Base-by-base conservation (phyloP, 1,140 invertebrate genomes). In the Spodoptera frugiperda region DNA sequence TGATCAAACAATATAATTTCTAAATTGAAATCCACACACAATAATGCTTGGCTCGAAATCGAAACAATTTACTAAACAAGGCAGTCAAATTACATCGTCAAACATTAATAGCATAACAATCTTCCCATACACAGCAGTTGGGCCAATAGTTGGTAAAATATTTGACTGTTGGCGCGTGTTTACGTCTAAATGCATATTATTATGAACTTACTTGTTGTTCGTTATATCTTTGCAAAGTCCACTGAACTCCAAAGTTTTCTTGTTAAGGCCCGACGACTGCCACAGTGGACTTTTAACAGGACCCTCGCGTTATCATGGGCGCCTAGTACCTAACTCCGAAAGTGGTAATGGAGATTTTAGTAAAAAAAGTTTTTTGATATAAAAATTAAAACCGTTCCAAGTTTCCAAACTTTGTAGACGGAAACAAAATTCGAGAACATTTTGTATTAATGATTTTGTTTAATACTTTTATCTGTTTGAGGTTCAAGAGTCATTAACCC, bases 211-310 rank as follows among this genome's bases (percentile, higher is more conserved):
- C 44, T 61, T 61, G 55, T 49, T 74, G 44, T 59, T 74, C 54
- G 55, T 61, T 61, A 49, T 48, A 61, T 74, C 55, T 74, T 74
- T 30, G 59, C 44, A 8, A 65, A 67, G 59, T 75, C 59, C 72
- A 44, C 21, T 65, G 72, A 75, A 65, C 72, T 74, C 48, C 2
- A 63, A 74, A 74, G 11, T 75, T 75, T 75, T 75, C 72, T 75
- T 75, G 72, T 75, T 75, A 75, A 75, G 30, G 55, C 44, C 55
- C 55, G 51, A 70, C 67, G 49, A 73, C 54, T n/a, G 55, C 72
- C n/a, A 51, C 46, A 74, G 15, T 74, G 46, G 19, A 61, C 72
- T 61, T 70, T 70, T 73, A 75, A 75, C 57, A 51, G 25, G 46
- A 65, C 72, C 57, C 65, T 59, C 48, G 46, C 44, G 39, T 44